Base-by-base conservation (phyloP, 2,797 vertebrate species). In the Lacerta agilis region DNA sequence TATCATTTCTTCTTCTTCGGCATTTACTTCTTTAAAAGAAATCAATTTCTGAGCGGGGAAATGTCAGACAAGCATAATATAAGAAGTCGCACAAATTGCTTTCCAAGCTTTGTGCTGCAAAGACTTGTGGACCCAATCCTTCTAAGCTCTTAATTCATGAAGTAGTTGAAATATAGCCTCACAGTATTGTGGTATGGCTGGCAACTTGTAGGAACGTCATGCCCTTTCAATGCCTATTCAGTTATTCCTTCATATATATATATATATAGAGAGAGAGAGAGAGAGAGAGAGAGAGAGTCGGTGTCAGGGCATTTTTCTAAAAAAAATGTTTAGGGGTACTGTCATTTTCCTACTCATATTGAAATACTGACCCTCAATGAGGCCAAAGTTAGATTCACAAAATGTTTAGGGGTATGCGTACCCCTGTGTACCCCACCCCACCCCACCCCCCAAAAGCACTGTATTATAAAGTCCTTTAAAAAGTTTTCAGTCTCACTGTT, bases 1-100 rank as follows among this genome's bases (percentile, higher is more conserved):
- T 55, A 83, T 83, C 76, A 71, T 78, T 29, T 5, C 0, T 0
- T 73, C 9, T 9, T 2, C 0, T 5, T 6, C 0, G 49, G 2
- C 84, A 87, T 33, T 87, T 86, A 10, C 11, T 15, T 69, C 29
- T 45, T 38, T 82, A 3, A 27, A 25, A n/a, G 27, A 77, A 86
- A 84, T 91, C 79, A 77, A 11, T 49, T 83, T 64, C 79, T 41
- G 81, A 90, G 75, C 71, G 89, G 84, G 86, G 61, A 81, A 87
- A 90, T 77, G 23, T 79, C 36, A 61, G 9, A 17, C 7, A 45
- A 17, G 73, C 4, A 38, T 10, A 5, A 8, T 27, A 69, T 49
- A 6, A 13, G n/a, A 38, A 38, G 73, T 36, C 11, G 23, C 29
- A n/a, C 43, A 71, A 33, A 71, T 86, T 1, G 41, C 67, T 79